Conservation (phyloP, 1,140 invertebrate species). For the Drosophila nebulosa region DNA sequence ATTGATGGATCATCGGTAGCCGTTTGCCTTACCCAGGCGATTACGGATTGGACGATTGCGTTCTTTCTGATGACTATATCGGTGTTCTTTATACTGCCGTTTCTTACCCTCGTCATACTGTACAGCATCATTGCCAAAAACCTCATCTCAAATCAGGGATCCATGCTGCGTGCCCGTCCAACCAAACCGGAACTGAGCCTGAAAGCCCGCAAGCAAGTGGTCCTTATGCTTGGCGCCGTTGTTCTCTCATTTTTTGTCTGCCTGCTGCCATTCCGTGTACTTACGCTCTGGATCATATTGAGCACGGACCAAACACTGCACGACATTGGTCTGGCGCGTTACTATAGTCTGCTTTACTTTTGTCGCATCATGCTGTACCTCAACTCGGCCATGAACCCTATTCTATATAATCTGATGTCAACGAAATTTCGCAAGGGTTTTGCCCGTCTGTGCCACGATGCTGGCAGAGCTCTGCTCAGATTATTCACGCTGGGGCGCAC, state of each 20-base stretch:
- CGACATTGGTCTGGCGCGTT: conserved; percentile 87
- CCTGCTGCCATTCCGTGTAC: conserved; percentile 91
- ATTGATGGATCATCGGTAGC: conserved; percentile 86
- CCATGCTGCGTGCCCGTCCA: conserved; percentile 84
- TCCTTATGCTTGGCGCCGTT: conserved; percentile 94
- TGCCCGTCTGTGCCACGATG: conserved; percentile 83
- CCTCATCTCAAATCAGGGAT: conserved; percentile 88
- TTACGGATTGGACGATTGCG: conserved; percentile 87
- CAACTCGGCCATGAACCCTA: conserved; percentile 94
- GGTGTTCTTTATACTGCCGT: conserved; percentile 91
- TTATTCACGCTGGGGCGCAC: conserved; percentile 51
- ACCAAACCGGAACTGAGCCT: conserved; percentile 81
- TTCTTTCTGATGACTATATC: conserved; percentile 91
- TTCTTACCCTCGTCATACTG: conserved; percentile 89
- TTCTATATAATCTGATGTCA: conserved; percentile 95
- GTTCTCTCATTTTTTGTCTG: conserved; percentile 95
- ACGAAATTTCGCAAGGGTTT: conserved; percentile 94
- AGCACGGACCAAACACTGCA: conserved; percentile 85
- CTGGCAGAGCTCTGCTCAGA: conserved; percentile 51
- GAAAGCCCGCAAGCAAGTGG: conserved; percentile 89
- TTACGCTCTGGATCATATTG: conserved; percentile 92
- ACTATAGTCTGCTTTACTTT: conserved; percentile 93
- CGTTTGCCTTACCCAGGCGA: conserved; percentile 88
- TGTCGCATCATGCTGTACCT: conserved; percentile 93
- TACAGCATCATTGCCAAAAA: conserved; percentile 92